Conservation (phyloP, 2,888 invertebrate genomes). For the Tetragonisca angustula region DNA sequence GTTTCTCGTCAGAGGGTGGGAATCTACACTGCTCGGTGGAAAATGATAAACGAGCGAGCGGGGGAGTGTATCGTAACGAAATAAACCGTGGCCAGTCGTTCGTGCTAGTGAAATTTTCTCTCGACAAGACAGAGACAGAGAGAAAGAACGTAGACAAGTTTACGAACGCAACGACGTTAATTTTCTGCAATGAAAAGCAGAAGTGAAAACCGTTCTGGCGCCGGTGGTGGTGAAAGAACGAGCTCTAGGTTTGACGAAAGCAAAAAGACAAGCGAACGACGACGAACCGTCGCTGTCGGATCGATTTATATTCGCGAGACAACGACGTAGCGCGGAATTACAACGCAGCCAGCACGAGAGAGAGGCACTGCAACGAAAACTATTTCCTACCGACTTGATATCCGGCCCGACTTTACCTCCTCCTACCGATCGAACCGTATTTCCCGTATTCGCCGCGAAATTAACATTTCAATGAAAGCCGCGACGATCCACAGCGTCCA, state of each 20-base stretch:
- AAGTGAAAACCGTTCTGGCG: background rate
- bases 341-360: background rate
- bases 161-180: background rate
- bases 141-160: too few species aligned
- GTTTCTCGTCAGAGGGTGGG: too few species aligned
- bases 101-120: too few species aligned
- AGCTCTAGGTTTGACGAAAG: background rate
- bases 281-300: slow-evolving; percentile 25
- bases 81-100: background rate
- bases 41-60: background rate
- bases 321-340: slow-evolving; percentile 3
- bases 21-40: background rate
- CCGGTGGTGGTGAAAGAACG: background rate
- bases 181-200: background rate
- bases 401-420: slow-evolving; percentile 1
- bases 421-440: slow-evolving; percentile 22
- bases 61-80: background rate
- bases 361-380: slow-evolving; percentile 7
- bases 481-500: slow-evolving; percentile 4
- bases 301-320: slow-evolving; percentile 26
- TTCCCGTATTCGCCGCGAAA: slow-evolving; percentile 16
- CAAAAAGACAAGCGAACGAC: slow-evolving; percentile 7
- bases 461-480: slow-evolving; percentile 54
- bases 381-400: slow-evolving; percentile 47
- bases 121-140: too few species aligned